These are phyloP conservation scores for Mola mola DNA, from an alignment of 2,113 vertebrate genomes.

Conservation along the genomic window DNA sequence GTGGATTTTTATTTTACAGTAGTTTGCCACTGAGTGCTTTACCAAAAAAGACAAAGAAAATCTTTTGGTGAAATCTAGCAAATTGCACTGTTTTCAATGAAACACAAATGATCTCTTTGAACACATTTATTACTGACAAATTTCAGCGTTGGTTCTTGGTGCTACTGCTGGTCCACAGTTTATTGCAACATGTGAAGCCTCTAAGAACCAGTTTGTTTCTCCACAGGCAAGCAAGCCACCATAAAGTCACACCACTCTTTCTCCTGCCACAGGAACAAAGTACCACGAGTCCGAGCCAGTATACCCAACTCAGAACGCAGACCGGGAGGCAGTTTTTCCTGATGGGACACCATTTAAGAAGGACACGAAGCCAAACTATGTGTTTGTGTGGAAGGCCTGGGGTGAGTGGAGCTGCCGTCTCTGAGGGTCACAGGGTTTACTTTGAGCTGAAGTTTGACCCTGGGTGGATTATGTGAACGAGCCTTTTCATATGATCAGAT, in stretches of 20 bases:
- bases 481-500: slow-evolving; percentile 40
- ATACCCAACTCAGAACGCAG: slow-evolving; percentile 74
- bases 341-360: slow-evolving; percentile 83
- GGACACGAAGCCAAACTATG: slow-evolving; percentile 83
- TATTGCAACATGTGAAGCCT: no score
- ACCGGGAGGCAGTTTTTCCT: slow-evolving; percentile 81
- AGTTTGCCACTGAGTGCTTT: no score
- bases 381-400: slow-evolving; percentile 94
- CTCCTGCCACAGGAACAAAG: slow-evolving; percentile 79
- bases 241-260: neutral
- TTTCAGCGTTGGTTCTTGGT: no score
- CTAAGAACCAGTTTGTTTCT: no score
- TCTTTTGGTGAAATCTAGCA: no score
- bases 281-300: slow-evolving; percentile 81
- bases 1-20: no score
- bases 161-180: no score
- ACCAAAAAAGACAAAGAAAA: no score
- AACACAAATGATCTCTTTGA: no score
- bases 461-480: slow-evolving; percentile 14
- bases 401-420: slow-evolving; percentile 77
- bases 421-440: slow-evolving; percentile 18
- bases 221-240: no score
- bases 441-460: slow-evolving; percentile 6
- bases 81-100: no score
- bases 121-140: no score